A percentile compares a stretch with the other conserved stretches of the same genome.
phyloP scores from a whole-genome alignment of 1,140 invertebrate species.

The Drosophila pseudoananassae region DNA sequence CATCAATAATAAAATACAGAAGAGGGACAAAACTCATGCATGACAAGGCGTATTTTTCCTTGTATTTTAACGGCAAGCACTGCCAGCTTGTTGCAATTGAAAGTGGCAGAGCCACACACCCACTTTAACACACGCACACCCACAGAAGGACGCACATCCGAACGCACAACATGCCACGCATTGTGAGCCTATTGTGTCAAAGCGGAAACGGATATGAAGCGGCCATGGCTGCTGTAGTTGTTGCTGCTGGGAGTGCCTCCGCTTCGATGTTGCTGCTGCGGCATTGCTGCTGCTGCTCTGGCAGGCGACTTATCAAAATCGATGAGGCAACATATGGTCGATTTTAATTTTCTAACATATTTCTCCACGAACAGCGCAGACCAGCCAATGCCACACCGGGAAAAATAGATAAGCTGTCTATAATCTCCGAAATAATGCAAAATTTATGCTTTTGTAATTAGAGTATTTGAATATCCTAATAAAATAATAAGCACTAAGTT shows the following conservation, averaged over 20 bases:
- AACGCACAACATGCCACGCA: constrained; percentile 22
- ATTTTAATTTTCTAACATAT: constrained; percentile 80
- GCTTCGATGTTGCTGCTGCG: constrained; percentile 3
- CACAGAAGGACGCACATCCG: constrained; percentile 6
- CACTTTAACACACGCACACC: constrained; percentile 15
- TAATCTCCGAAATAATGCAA: neutral
- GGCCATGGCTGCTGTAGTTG: constrained; percentile 43
- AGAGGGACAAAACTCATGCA: constrained; percentile 68
- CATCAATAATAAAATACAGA: constrained; percentile 59
- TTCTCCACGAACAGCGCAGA: constrained; percentile 35
- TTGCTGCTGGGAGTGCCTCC: constrained; percentile 7
- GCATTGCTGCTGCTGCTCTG: constrained; percentile 5
- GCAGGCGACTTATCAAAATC: constrained; percentile 74
- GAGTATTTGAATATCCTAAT: neutral
- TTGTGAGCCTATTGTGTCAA: constrained; percentile 69
- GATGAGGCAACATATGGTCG: constrained; percentile 79
- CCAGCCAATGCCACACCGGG: constrained; percentile 12
- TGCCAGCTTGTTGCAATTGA: constrained; percentile 72
- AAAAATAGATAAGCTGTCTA: neutral
- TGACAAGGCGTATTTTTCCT: constrained; percentile 65
- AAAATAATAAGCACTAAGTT: neutral
- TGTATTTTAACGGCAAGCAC: constrained; percentile 10
- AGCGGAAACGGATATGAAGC: constrained; percentile 79
- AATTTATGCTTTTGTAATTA: neutral
- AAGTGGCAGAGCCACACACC: constrained; percentile 41